These are phyloP conservation scores for Cotesia congregata DNA, from an alignment of 2,888 invertebrate species.

Conservation along the genomic window DNA sequence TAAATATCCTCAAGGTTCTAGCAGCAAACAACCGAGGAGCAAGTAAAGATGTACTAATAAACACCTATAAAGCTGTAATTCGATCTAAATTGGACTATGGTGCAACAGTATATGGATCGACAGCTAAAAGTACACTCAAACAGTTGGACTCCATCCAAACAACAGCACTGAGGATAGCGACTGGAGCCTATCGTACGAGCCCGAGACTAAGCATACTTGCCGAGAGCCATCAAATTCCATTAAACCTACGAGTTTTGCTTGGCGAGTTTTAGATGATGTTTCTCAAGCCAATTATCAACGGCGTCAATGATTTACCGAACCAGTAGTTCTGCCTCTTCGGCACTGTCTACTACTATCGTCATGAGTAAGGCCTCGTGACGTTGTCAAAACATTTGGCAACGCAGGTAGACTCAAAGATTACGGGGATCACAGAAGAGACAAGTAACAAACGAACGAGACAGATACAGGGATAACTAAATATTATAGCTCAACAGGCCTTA, in stretches of 20 bases:
- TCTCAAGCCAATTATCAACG: too few species aligned
- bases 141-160: slow-evolving; percentile 42
- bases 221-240: slow-evolving; percentile 30
- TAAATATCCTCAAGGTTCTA: slow-evolving; percentile 44
- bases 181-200: slow-evolving; percentile 44
- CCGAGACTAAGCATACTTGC: slow-evolving; percentile 37
- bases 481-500: too few species aligned
- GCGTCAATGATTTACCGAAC: too few species aligned
- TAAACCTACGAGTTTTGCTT: slow-evolving; percentile 29
- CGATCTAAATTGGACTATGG: slow-evolving; percentile 48
- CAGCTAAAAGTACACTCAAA: slow-evolving; percentile 23
- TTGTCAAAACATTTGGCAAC: too few species aligned
- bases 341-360: too few species aligned
- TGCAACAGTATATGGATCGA: slow-evolving; percentile 44
- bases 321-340: too few species aligned
- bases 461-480: too few species aligned
- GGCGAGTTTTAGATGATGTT: too few species aligned
- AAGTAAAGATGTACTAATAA: not conserved
- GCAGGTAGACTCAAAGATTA: too few species aligned
- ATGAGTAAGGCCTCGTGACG: too few species aligned
- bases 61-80: slow-evolving; percentile 37
- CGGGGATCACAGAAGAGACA: too few species aligned
- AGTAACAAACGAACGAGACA: too few species aligned
- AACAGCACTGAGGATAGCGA: slow-evolving; percentile 33
- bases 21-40: slow-evolving; percentile 42